Base-by-base conservation (phyloP, 2,113 vertebrate genomes). In the Austrofundulus limnaeus region DNA sequence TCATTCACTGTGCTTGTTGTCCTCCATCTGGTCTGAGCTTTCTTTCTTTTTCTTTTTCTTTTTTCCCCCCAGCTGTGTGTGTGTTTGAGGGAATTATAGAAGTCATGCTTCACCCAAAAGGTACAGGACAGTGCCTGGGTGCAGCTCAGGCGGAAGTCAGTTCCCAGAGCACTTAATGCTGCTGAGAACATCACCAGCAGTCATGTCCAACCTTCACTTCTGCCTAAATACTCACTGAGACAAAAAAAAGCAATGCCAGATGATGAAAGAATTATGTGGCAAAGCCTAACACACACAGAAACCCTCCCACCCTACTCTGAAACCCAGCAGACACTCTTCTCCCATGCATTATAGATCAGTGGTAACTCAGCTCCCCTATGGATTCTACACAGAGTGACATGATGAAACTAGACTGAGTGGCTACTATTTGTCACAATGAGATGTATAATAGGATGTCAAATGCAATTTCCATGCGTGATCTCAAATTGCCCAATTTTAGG, bases 231-330 rank as follows among this genome's bases (percentile, higher is more conserved):
- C 63, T 59, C 61, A 52, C 38, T 45, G 66, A 76, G 51, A 79
- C 43, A 72, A 71, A 51, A 75, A 76, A 45, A 45, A 67, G 42
- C 50, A 52, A 77, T 73, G 49, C 17, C 38, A 72, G 69, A 77
- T 78, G 65, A 86, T 86, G 67, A 83, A 83, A 85, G 77, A 85
- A 84, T 84, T 83, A 84, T 81, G 78, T 71, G 71, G 70, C 72
- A 70, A 80, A 83, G 71, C 61, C 76, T 73, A 63, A 70, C 74
- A 70, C 74, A 80, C 61, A 55, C 38, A 66, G 74, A 82, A 69
- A 79, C 81, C 81, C 77, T 75, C 61, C 76, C 7, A 4, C 77
- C 61, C 76, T 28, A 4, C 25, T 53, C 80, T 51, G 75, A 76
- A 85, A 75, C 79, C 70, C 38, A 1, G 11, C 51, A 76, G 73